Percentiles rank a stretch among this genome's conserved stretches.
These are phyloP conservation scores for Notospermus geniculatus DNA, from an alignment of 1,140 invertebrate species.

Conservation along the genomic window DNA sequence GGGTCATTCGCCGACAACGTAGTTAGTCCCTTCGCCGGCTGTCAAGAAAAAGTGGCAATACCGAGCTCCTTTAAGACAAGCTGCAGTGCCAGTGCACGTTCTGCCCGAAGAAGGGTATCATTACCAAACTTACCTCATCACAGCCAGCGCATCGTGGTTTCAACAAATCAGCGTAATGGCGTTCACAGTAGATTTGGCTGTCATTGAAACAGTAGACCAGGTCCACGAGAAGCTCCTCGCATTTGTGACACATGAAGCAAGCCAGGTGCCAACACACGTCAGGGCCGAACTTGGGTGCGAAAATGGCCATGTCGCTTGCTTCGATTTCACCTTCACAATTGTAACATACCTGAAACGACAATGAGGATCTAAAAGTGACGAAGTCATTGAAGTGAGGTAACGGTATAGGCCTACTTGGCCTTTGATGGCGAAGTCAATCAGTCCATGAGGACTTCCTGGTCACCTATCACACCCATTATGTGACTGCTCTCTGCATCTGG, in stretches of 20 bases:
- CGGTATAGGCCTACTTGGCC: too few relatives aligned
- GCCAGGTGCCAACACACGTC: conserved; percentile 85
- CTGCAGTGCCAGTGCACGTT: not conserved
- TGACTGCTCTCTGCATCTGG: too few relatives aligned
- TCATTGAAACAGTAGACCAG: conserved; percentile 89
- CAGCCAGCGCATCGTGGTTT: conserved; percentile 94
- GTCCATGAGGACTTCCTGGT: too few relatives aligned
- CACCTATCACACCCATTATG: too few relatives aligned
- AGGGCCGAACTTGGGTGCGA: conserved; percentile 74
- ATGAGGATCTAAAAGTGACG: too few relatives aligned
- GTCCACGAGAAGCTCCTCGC: conserved; percentile 93
- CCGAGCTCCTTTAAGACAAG: too few relatives aligned
- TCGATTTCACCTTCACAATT: conserved; percentile 66
- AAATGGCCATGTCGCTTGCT: conserved; percentile 67
- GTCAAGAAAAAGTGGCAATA: too few relatives aligned
- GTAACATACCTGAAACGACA: conserved; percentile 43
- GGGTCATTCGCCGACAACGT: too few relatives aligned
- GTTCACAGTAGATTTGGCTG: conserved; percentile 80
- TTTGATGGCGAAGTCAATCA: too few relatives aligned
- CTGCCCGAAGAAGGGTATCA: conserved; percentile 23
- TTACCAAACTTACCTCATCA: conserved; percentile 80
- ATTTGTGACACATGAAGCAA: conserved; percentile 89
- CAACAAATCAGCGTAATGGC: conserved; percentile 93
- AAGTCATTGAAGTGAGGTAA: too few relatives aligned
- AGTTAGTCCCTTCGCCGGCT: too few relatives aligned